phyloP scores from a whole-genome alignment of 2,888 invertebrate genomes.

The Apoda limacodes region DNA sequence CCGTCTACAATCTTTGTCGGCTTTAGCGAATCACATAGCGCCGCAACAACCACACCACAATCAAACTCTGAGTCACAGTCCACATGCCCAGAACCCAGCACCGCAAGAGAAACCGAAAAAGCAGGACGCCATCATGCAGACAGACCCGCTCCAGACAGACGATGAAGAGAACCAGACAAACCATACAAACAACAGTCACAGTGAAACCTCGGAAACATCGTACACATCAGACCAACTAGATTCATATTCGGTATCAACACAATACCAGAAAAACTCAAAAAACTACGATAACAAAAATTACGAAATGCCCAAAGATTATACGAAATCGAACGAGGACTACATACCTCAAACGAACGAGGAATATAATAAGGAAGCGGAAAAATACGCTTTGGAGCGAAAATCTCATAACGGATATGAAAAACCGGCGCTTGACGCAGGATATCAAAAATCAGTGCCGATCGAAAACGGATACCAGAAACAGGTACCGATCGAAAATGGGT shows the following conservation, averaged over 20 bases:
- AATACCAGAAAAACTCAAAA: slow-evolving; percentile 4
- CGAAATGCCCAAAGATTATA: slow-evolving; percentile 45
- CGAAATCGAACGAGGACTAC: slow-evolving; percentile 41
- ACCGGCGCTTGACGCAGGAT: slow-evolving; percentile 26
- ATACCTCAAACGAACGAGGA: slow-evolving; percentile 56
- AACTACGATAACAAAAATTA: slow-evolving; percentile 26
- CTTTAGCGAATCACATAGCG: slow-evolving; percentile 31
- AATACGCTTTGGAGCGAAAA: slow-evolving; percentile 49
- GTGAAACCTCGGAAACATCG: slow-evolving; percentile 28
- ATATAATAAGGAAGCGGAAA: slow-evolving; percentile 56
- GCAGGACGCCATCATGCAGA: slow-evolving; percentile 62
- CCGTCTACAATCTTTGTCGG: slow-evolving; percentile 37
- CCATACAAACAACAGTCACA: slow-evolving; percentile 39
- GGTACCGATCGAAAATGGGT: slow-evolving; percentile 11
- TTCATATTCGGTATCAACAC: not conserved
- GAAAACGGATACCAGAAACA: slow-evolving; percentile 32
- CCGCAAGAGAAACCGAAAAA: slow-evolving; percentile 37
- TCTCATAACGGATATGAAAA: slow-evolving; percentile 41
- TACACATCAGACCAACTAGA: slow-evolving; percentile 18
- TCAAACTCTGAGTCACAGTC: not conserved
- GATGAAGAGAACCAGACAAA: slow-evolving; percentile 38
- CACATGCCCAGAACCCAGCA: slow-evolving; percentile 3
- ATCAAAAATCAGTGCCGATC: slow-evolving; percentile 19
- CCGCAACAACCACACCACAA: slow-evolving; percentile 22
- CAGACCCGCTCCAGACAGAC: slow-evolving; percentile 46